Evolutionary conservation across 2,797 vertebrate genomes (phyloP).

Genomic region (Sparus aurata): DNA sequence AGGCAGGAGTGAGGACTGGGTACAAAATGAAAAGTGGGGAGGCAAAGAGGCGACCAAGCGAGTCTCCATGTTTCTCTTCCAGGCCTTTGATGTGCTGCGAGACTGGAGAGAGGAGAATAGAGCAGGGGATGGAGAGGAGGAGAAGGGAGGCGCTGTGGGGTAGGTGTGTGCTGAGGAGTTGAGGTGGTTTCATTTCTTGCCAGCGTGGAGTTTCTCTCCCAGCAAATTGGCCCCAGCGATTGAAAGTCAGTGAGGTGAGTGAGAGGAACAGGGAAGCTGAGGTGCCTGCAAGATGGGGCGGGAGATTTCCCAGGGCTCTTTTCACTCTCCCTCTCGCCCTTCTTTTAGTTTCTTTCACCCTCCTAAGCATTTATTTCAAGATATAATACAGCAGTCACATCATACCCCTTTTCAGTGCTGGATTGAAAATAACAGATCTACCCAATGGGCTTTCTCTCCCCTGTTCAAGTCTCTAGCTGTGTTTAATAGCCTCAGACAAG

Average conservation of each 20-base stretch:
- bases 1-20: slow-evolving; percentile 1
- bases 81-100: slow-evolving; percentile 69
- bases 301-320: slow-evolving; percentile 68
- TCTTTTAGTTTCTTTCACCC: slow-evolving; percentile 42
- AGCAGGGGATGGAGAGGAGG: slow-evolving; percentile 42
- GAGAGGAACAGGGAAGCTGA: slow-evolving; percentile 62
- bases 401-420: slow-evolving; percentile 35
- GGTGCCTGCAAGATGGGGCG: slow-evolving; percentile 49
- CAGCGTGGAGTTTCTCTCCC: slow-evolving; percentile 64
- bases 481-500: slow-evolving; percentile 23
- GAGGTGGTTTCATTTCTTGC: slow-evolving; percentile 77
- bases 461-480: slow-evolving; percentile 25
- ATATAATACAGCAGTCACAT: slow-evolving; percentile 48
- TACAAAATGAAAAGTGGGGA: slow-evolving; percentile 52
- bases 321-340: slow-evolving; percentile 23
- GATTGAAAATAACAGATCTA: slow-evolving; percentile 56
- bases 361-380: slow-evolving; percentile 28
- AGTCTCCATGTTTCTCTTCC: slow-evolving; percentile 56
- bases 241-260: slow-evolving; percentile 78
- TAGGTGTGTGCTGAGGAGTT: slow-evolving; percentile 55
- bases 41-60: slow-evolving; percentile 32
- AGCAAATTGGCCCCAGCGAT: slow-evolving; percentile 79
- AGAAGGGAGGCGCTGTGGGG: slow-evolving; percentile 51
- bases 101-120: slow-evolving; percentile 44
- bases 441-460: slow-evolving; percentile 19